phyloP scores from a whole-genome alignment of 1,140 invertebrate genomes.

The Schmidtea mediterranea region DNA sequence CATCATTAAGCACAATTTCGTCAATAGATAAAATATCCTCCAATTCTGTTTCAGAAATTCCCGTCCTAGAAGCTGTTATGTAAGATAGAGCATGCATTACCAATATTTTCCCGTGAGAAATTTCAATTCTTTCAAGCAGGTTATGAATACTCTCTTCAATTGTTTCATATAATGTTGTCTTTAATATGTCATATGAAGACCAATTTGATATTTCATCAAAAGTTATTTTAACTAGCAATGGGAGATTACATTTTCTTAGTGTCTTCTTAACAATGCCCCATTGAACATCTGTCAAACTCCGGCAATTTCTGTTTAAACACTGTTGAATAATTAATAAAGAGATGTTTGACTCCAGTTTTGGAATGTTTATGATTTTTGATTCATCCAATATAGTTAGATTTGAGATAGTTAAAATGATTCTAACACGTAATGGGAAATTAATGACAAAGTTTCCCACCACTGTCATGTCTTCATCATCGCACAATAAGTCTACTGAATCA shows the following conservation, averaged over 20 bases:
- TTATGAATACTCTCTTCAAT: conserved; percentile 94
- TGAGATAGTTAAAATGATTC: no score
- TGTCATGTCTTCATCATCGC: no score
- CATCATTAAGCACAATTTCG: conserved; percentile 62
- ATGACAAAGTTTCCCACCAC: no score
- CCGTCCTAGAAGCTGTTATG: conserved; percentile 68
- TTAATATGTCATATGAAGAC: conserved; percentile 77
- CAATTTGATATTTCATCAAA: conserved; percentile 60
- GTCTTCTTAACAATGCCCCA: conserved; percentile 73
- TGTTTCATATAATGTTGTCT: conserved; percentile 62
- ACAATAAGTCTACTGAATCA: no score
- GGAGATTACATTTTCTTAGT: conserved; percentile 63
- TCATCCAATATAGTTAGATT: no score
- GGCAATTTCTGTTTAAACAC: conserved; percentile 32
- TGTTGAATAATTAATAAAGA: conserved; percentile 3
- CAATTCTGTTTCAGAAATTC: conserved; percentile 64
- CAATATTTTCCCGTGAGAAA: conserved; percentile 54
- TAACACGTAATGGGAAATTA: no score
- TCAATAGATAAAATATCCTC: conserved; percentile 78
- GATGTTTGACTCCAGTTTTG: not conserved
- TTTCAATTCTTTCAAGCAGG: conserved; percentile 72
- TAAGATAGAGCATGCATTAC: conserved; percentile 76
- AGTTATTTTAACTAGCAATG: conserved; percentile 84
- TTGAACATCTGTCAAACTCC: conserved; percentile 46
- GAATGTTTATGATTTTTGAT: no score